A percentile compares a stretch with the other conserved stretches of the same genome.
phyloP scores from a whole-genome alignment of 2,113 vertebrate genomes.

The Lamprologus callipterus region DNA sequence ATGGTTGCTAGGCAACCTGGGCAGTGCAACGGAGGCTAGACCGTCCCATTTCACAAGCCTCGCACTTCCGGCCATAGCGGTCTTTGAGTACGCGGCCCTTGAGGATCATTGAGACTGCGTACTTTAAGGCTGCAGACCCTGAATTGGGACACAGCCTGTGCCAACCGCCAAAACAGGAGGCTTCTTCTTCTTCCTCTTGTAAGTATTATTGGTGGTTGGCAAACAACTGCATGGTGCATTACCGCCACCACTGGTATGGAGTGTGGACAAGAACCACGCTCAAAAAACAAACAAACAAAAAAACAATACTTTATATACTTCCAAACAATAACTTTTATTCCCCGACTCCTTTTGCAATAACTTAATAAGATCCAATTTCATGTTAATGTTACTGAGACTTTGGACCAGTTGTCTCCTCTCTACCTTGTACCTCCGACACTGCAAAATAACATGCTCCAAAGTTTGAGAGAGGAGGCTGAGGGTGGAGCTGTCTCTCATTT shows the following conservation, averaged over 20 bases:
- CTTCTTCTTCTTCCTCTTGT: too few relatives aligned
- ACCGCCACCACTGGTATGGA: fast-evolving
- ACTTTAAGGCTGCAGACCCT: too few relatives aligned
- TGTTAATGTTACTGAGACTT: too few relatives aligned
- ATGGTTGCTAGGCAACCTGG: too few relatives aligned
- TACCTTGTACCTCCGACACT: fast-evolving
- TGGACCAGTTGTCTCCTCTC: background rate
- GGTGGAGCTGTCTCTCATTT: background rate
- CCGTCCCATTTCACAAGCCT: too few relatives aligned
- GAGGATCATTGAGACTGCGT: too few relatives aligned
- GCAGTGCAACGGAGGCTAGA: fast-evolving
- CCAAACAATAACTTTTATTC: too few relatives aligned
- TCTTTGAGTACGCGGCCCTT: fast-evolving
- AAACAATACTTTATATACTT: fast-evolving
- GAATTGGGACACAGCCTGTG: fast-evolving
- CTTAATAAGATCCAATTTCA: too few relatives aligned
- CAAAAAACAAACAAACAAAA: too few relatives aligned
- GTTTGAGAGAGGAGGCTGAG: background rate
- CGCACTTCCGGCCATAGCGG: too few relatives aligned
- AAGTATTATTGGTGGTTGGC: too few relatives aligned
- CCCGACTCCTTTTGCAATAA: too few relatives aligned
- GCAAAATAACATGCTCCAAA: background rate
- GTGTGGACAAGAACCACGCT: background rate
- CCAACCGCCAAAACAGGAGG: fast-evolving
- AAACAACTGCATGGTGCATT: background rate